Percentiles rank a stretch among this genome's conserved stretches.
phyloP scores from a whole-genome alignment of 2,888 invertebrate genomes.

The Siphonodentalium dalli region DNA sequence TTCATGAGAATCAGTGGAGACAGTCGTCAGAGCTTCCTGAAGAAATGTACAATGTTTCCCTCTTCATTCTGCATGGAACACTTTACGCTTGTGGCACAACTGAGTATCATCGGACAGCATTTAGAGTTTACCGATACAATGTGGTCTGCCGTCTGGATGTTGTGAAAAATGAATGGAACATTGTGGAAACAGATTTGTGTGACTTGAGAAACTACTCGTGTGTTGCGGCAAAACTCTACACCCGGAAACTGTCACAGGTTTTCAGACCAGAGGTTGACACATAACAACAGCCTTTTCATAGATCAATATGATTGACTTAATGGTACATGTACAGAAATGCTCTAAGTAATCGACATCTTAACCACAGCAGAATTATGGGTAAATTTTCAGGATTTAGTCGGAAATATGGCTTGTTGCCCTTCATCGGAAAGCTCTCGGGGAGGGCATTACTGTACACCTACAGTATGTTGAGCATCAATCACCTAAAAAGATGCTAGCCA shows the following conservation, averaged over 20 bases:
- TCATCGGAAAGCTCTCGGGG: no score
- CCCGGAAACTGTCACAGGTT: constrained; percentile 57
- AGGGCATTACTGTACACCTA: no score
- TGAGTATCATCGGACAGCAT: constrained; percentile 45
- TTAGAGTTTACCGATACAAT: constrained; percentile 47
- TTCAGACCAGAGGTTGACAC: constrained; percentile 56
- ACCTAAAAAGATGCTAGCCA: no score
- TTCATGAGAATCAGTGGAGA: constrained; percentile 59
- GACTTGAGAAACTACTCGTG: constrained; percentile 54
- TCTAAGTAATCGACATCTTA: no score
- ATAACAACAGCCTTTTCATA: no score
- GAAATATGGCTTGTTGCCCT: no score
- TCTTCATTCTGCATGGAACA: constrained; percentile 44
- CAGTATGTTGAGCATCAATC: no score
- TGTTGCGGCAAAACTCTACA: constrained; percentile 58
- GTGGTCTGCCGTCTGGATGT: constrained; percentile 54
- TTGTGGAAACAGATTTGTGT: constrained; percentile 54
- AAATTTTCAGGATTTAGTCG: no score
- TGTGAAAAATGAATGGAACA: constrained; percentile 45
- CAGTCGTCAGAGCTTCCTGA: constrained; percentile 57
- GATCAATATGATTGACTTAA: no score
- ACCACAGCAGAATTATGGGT: no score
- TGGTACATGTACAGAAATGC: no score
- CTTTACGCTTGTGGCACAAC: constrained; percentile 58
- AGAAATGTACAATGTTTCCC: constrained; percentile 55